A percentile compares a stretch with the other conserved stretches of the same genome.
Conservation (phyloP, 2,113 vertebrate genomes). For the Antidorcas marsupialis region DNA sequence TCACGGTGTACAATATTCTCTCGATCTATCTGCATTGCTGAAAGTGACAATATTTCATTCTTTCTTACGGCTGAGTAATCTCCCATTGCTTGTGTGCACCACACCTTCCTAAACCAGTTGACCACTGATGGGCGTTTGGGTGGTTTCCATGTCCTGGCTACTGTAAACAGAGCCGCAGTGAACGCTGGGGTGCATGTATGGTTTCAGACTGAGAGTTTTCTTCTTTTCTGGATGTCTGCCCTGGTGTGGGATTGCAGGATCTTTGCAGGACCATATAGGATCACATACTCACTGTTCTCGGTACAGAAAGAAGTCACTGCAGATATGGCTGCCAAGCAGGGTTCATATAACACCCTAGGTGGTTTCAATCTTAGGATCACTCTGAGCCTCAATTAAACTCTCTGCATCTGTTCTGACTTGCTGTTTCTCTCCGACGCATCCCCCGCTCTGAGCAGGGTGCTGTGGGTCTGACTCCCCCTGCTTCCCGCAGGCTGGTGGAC, state of each 20-base stretch:
- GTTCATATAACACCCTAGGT: not conserved
- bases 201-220: not conserved
- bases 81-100: not conserved
- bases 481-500: conserved; percentile 19
- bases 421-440: rapidly evolving
- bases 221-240: not conserved
- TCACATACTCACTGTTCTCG: not conserved
- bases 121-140: not conserved
- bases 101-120: not conserved
- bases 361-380: not conserved
- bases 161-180: not conserved
- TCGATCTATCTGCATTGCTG: not conserved
- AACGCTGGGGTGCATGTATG: not conserved
- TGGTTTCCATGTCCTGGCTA: not conserved
- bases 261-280: not conserved
- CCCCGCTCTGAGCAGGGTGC: rapidly evolving
- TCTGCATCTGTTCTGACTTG: not conserved
- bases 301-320: not conserved
- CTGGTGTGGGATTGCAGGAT: not conserved
- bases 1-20: not conserved
- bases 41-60: too few relatives aligned
- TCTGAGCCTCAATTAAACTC: not conserved
- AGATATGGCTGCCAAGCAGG: not conserved
- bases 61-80: not conserved
- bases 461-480: not conserved